Percentiles rank a stretch among this genome's conserved stretches.
Conservation (phyloP, 2,888 invertebrate species). For the Chalcosyrphus nemorum region DNA sequence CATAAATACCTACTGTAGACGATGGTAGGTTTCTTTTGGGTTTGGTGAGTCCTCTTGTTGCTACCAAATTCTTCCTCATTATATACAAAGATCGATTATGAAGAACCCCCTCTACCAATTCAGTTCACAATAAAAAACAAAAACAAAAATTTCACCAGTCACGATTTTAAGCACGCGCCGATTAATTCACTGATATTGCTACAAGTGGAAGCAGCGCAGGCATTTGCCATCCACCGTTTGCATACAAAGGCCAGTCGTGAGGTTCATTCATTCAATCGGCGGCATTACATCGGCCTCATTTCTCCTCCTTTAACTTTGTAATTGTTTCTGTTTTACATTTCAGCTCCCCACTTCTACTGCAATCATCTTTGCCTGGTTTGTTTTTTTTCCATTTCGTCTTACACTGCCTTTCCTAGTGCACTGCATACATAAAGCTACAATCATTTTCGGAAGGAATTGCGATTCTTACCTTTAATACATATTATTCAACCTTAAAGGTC, state of each 20-base stretch:
- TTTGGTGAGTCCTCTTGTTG: not conserved
- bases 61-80: slow-evolving; percentile 61
- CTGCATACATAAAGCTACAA: slow-evolving; percentile 13
- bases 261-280: slow-evolving; percentile 69
- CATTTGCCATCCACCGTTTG: slow-evolving; percentile 50
- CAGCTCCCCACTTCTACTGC: not conserved
- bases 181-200: slow-evolving; percentile 74
- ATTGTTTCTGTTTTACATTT: slow-evolving; percentile 71
- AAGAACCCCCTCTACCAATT: slow-evolving; percentile 50
- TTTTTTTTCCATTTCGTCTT: slow-evolving; percentile 23
- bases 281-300: slow-evolving; percentile 68
- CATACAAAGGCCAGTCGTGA: slow-evolving; percentile 71
- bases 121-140: slow-evolving; percentile 50
- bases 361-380: slow-evolving; percentile 8
- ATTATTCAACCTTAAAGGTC: slow-evolving; percentile 46
- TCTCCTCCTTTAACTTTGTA: slow-evolving; percentile 68
- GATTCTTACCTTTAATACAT: slow-evolving; percentile 20
- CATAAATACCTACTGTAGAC: slow-evolving; percentile 16
- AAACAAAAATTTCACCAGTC: slow-evolving; percentile 67
- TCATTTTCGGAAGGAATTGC: slow-evolving; percentile 34
- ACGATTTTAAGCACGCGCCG: slow-evolving; percentile 75
- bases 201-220: slow-evolving; percentile 56
- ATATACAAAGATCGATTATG: slow-evolving; percentile 68
- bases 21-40: slow-evolving; percentile 9
- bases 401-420: not conserved